Conservation (phyloP, 2,888 invertebrate species). For the Himalopsyche tibetana region DNA sequence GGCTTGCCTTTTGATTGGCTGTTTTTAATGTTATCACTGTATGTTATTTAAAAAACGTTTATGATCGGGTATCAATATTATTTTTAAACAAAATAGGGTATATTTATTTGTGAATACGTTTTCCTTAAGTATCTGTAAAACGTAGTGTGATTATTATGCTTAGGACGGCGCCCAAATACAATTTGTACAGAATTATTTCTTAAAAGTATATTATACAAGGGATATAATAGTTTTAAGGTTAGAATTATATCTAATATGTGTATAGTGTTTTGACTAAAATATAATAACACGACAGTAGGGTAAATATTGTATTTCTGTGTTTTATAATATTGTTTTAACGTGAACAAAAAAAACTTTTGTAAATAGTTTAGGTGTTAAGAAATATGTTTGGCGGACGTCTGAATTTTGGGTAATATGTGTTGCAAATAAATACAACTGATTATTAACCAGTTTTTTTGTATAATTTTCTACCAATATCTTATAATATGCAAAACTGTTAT, state of each 20-base stretch:
- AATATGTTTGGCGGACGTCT: background rate
- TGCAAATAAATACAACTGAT: conserved; percentile 11
- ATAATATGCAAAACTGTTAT: background rate
- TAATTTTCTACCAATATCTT: background rate
- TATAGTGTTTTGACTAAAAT: background rate
- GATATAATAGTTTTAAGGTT: conserved; percentile 9
- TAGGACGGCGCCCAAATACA: conserved; percentile 19
- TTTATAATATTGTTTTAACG: background rate
- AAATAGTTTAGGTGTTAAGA: background rate
- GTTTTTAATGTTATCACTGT: too few relatives aligned
- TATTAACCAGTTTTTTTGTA: background rate
- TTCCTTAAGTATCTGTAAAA: conserved; percentile 22
- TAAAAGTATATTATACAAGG: conserved; percentile 36
- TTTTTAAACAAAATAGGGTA: background rate
- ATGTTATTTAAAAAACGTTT: too few relatives aligned
- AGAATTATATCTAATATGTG: background rate
- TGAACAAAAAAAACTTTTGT: background rate
- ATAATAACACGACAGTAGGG: background rate
- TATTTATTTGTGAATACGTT: conserved; percentile 29
- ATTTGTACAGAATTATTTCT: conserved; percentile 1
- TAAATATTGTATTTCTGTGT: conserved; percentile 8
- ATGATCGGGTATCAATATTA: conserved; percentile 5
- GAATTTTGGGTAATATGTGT: conserved; percentile 12
- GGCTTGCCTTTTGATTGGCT: too few relatives aligned
- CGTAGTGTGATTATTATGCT: conserved; percentile 8